Base-by-base conservation (phyloP, 92 coral and sea anemone genomes). In the Galaxea fascicularis region DNA sequence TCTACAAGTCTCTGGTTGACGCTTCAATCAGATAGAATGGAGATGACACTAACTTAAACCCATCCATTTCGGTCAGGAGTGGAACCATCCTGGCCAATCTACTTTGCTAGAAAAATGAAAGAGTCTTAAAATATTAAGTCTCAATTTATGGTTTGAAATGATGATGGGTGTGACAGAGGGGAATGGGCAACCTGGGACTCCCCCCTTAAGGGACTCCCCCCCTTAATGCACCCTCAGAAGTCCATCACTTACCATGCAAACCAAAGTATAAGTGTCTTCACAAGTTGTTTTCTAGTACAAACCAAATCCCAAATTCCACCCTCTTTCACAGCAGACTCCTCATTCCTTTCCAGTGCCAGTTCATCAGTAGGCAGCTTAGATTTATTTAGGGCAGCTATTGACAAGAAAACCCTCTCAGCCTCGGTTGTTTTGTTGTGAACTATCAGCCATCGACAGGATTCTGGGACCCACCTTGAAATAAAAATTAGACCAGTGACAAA, bases 381-480 rank as follows among this genome's bases (percentile, higher is more conserved):
- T 0, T 86, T 88, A 84, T 94, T 94, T 79, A 92, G 27, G 17
- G 86, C 59, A 35, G 98, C 95, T 52, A 94, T 92, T 65, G 86
- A 79, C 22, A 13, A 49, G 6, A 92, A 86, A 51, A 93, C 86
- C 78, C 80, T 84, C 73, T 53, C 57, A 25, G 98, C 98, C 63
- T 92, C 88, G 20, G 22, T 64, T n/a, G 67, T 70, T 77, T 82
- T 89, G 64, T 87, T 89, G 70, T 92, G 92, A 65, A 94, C 92
- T 12, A 87, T 73, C 45, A 92, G 91, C 98, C 98, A 94, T 35
- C 98, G 91, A 26, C 89, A 92, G 0, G 98, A 94, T 74, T 94
- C 98, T 24, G 98, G 98, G 14, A 94, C 93, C 95, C 95, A 94
- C 92, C 98, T 94, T 79, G 52, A 67, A 66, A 39, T 64, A 10